These are phyloP conservation scores for Cosmopolites sordidus DNA, from an alignment of 2,888 invertebrate species.

Conservation along the genomic window DNA sequence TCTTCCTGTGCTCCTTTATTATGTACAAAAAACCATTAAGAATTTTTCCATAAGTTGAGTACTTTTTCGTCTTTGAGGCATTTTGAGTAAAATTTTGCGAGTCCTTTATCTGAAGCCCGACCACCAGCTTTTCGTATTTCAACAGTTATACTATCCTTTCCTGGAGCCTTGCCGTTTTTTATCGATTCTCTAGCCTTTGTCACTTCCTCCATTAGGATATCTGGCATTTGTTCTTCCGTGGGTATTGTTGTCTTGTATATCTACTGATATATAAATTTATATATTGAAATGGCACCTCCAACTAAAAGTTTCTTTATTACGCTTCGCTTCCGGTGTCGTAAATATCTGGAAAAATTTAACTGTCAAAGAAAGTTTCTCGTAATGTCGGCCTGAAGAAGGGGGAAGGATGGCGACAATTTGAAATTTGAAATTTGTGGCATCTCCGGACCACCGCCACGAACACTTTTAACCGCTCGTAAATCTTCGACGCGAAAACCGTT, in stretches of 20 bases:
- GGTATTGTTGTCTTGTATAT: neutral
- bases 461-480: neutral
- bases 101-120: too few species aligned
- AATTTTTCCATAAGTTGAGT: too few species aligned
- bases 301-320: neutral
- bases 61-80: too few species aligned
- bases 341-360: slow-evolving; percentile 1
- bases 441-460: neutral
- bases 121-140: too few species aligned
- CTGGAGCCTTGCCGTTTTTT: too few species aligned
- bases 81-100: too few species aligned
- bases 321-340: neutral
- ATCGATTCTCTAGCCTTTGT: too few species aligned
- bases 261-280: neutral
- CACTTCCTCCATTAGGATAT: too few species aligned
- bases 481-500: slow-evolving; percentile 9
- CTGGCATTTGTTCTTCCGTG: too few species aligned
- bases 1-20: too few species aligned
- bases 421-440: slow-evolving; percentile 21
- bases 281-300: neutral
- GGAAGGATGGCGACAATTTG: slow-evolving; percentile 3
- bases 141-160: too few species aligned
- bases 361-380: neutral
- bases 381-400: neutral
- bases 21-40: too few species aligned